A percentile compares a stretch with the other conserved stretches of the same genome.
Conservation (phyloP, 2,113 vertebrate species). For the Puffinus mauretanicus region DNA sequence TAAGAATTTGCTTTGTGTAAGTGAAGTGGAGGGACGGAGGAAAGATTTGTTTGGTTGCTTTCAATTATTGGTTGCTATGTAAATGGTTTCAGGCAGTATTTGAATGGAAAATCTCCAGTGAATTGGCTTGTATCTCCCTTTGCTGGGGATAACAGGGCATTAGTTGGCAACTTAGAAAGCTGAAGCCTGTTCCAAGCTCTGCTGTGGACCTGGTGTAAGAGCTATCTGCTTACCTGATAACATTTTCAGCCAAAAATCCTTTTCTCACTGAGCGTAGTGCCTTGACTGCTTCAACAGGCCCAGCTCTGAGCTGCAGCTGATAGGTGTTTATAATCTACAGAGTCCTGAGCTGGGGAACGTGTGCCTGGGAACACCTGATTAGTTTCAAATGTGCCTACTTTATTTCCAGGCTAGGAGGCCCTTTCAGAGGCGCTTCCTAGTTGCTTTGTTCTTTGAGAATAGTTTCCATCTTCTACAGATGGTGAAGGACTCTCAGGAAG, state of each 20-base stretch:
- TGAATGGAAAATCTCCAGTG: not conserved
- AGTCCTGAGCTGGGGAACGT: not conserved
- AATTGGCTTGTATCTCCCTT: not conserved
- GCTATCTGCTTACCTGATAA: not conserved
- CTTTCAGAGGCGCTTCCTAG: not conserved
- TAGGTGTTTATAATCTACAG: not conserved
- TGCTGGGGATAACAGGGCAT: not conserved
- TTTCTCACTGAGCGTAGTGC: not conserved
- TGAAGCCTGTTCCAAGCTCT: not conserved
- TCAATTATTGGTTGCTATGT: not conserved
- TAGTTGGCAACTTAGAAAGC: not conserved
- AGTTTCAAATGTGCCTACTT: not conserved
- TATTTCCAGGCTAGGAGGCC: not conserved
- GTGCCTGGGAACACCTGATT: accelerated
- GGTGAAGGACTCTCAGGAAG: not conserved
- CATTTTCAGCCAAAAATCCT: not conserved
- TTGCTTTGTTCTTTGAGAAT: not conserved
- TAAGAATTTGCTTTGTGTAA: not conserved
- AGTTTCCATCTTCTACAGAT: not conserved
- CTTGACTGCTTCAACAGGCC: not conserved
- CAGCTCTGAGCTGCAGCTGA: not conserved
- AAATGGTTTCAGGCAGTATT: not conserved
- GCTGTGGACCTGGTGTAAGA: accelerated
- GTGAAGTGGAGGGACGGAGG: not conserved
- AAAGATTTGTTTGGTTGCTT: not conserved